A percentile compares a stretch with the other conserved stretches of the same genome.
Conservation (phyloP, 2,797 vertebrate species). For the Artibeus lituratus region DNA sequence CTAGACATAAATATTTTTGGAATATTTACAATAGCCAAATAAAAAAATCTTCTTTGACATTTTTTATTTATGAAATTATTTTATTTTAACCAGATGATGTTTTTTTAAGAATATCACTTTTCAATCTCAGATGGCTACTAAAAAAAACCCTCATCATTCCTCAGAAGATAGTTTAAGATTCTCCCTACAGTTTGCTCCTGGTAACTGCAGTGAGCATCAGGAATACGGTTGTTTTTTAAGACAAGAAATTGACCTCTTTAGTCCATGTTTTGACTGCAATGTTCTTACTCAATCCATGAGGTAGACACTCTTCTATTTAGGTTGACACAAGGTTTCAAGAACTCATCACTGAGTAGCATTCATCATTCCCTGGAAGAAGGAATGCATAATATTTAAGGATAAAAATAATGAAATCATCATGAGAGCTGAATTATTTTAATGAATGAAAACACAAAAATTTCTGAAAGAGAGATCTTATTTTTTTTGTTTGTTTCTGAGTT, state of each 20-base stretch:
- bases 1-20: neutral
- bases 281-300: neutral
- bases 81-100: constrained; percentile 35
- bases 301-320: neutral
- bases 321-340: neutral
- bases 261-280: neutral
- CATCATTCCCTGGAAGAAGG: neutral
- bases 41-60: neutral
- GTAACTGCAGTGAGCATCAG: neutral
- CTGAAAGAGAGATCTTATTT: neutral
- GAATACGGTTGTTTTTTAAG: neutral
- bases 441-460: neutral
- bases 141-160: neutral
- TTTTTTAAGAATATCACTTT: constrained; percentile 4
- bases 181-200: constrained; percentile 9
- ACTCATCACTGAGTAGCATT: neutral
- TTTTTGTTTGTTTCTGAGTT: constrained; percentile 21
- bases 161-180: neutral
- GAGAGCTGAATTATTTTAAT: neutral
- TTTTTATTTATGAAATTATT: constrained; percentile 5
- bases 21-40: neutral
- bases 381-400: neutral
- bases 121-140: neutral
- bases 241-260: neutral
- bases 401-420: constrained; percentile 5